These are phyloP conservation scores for Cuculus canorus DNA, from an alignment of 2,797 vertebrate genomes.

Conservation along the genomic window DNA sequence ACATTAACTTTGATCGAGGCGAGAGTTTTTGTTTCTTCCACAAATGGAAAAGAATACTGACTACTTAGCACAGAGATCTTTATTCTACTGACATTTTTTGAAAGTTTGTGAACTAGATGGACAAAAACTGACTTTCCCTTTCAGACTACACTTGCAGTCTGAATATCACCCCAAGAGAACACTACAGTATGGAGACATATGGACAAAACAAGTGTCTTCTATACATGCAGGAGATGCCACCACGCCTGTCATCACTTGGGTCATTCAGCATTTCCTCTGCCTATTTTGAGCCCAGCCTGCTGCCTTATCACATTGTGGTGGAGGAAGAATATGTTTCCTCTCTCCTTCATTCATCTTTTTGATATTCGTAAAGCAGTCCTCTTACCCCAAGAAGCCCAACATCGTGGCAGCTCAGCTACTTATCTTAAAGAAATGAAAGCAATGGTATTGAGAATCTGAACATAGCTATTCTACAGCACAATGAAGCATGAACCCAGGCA, in stretches of 20 bases:
- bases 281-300: constrained; percentile 52
- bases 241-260: constrained; percentile 54
- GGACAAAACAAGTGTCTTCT: constrained; percentile 56
- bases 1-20: not conserved
- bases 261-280: constrained; percentile 55
- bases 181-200: constrained; percentile 33
- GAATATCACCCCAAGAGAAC: not conserved
- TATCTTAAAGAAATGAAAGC: not conserved
- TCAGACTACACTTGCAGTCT: not conserved
- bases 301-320: not conserved
- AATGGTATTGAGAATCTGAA: not conserved
- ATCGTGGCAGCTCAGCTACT: not conserved
- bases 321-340: constrained; percentile 52
- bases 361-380: not conserved
- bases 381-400: not conserved
- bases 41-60: constrained; percentile 8
- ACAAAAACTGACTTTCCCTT: constrained; percentile 8
- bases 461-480: not conserved
- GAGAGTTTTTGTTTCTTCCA: constrained; percentile 1
- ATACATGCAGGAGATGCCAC: constrained; percentile 20
- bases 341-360: constrained; percentile 16
- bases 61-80: not conserved
- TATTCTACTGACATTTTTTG: constrained; percentile 62
- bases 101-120: constrained; percentile 26
- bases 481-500: constrained; percentile 34